Evolutionary conservation across 2,113 vertebrate species (phyloP).

Genomic region (Petroica traversi): DNA sequence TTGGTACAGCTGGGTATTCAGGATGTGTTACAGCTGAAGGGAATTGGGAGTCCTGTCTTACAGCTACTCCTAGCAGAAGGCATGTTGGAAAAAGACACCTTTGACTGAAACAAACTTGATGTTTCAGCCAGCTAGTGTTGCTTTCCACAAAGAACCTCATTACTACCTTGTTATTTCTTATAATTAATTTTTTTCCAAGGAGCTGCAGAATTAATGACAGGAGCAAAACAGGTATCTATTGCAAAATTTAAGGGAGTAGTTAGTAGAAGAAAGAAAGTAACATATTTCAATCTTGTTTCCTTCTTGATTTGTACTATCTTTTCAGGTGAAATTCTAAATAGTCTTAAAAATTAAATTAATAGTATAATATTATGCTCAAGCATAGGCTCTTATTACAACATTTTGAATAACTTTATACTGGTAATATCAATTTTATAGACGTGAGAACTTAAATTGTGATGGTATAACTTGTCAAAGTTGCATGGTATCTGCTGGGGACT

Average conservation of each 20-base stretch:
- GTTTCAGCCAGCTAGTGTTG: not conserved
- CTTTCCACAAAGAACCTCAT: not conserved
- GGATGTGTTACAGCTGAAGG: not conserved
- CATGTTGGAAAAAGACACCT: not conserved
- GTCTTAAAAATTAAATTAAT: not conserved
- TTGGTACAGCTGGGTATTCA: not conserved
- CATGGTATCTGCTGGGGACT: not conserved
- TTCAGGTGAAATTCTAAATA: not conserved
- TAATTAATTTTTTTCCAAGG: not conserved
- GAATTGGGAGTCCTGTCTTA: not conserved
- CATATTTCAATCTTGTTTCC: not conserved
- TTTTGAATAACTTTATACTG: not conserved
- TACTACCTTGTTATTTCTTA: not conserved
- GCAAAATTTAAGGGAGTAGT: not conserved
- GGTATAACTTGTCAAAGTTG: not conserved
- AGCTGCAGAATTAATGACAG: not conserved
- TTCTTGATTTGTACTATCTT: not conserved
- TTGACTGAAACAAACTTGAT: not conserved
- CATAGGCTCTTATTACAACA: not conserved
- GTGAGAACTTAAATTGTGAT: not conserved
- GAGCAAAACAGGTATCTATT: not conserved
- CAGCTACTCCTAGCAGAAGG: not conserved
- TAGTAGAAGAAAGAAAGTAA: not conserved
- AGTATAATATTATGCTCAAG: not conserved
- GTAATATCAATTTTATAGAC: not conserved